These are phyloP conservation scores for Drosophila anomalipes DNA, from an alignment of 2,888 invertebrate species.

Conservation along the genomic window DNA sequence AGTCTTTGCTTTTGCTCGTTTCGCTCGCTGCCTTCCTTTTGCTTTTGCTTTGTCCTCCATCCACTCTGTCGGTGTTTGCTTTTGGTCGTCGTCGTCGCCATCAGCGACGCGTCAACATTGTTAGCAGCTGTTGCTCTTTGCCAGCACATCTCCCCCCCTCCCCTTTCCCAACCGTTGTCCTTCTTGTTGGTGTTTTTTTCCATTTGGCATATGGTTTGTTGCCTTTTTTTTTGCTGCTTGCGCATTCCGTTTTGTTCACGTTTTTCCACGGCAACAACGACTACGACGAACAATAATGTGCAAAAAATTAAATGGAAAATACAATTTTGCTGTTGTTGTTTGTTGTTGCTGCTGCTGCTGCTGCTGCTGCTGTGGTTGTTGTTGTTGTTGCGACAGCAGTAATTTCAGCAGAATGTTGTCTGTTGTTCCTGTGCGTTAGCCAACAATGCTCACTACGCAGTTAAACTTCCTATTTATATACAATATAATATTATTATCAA, in stretches of 20 bases:
- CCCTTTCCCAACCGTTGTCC: too few relatives aligned
- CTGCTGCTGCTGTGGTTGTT: neutral
- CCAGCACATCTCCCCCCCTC: constrained; percentile 1
- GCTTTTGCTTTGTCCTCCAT: constrained; percentile 1
- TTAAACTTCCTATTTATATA: neutral
- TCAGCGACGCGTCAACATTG: constrained; percentile 65
- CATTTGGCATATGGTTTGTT: constrained; percentile 41
- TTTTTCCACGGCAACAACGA: constrained; percentile 26
- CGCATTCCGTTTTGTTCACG: constrained; percentile 44
- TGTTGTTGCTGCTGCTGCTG: neutral
- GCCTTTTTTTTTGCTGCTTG: constrained; percentile 29
- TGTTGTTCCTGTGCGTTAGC: constrained; percentile 20
- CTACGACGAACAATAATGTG: constrained; percentile 41
- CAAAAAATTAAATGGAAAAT: constrained; percentile 52
- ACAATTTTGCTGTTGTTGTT: constrained; percentile 28
- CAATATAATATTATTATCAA: neutral
- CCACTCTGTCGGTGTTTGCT: neutral
- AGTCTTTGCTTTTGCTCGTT: constrained; percentile 36
- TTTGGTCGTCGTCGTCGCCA: constrained; percentile 37
- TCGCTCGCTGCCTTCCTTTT: neutral
- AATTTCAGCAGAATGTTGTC: constrained; percentile 40
- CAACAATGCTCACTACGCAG: neutral
- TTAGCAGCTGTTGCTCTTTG: constrained; percentile 74
- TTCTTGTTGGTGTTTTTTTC: neutral
- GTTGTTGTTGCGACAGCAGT: constrained; percentile 12